phyloP scores from a whole-genome alignment of 2,797 vertebrate genomes.

The Characodon lateralis region DNA sequence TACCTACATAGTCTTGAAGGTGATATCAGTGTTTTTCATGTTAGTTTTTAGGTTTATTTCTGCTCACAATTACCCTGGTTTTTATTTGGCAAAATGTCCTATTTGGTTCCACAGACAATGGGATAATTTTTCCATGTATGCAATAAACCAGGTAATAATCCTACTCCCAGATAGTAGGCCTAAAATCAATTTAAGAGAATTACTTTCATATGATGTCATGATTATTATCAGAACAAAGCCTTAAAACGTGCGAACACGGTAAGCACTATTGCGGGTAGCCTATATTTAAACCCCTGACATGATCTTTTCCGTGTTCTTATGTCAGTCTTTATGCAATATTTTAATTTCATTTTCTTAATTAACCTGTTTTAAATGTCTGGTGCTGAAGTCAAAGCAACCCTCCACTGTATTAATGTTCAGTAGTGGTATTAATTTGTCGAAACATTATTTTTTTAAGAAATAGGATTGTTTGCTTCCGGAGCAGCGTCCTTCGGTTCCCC shows the following conservation, averaged over 20 bases:
- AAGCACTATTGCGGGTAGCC: not conserved
- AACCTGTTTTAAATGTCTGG: not conserved
- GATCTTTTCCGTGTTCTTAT: too few relatives aligned
- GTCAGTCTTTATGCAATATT: too few relatives aligned
- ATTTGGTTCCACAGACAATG: not conserved
- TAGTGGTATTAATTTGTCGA: not conserved
- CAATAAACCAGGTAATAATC: too few relatives aligned
- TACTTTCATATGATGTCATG: too few relatives aligned
- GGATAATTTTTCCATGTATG: not conserved
- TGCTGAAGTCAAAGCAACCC: not conserved
- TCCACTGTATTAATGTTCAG: not conserved
- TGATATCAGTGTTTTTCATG: not conserved
- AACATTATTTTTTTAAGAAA: not conserved
- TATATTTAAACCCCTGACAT: too few relatives aligned
- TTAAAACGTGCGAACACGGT: not conserved
- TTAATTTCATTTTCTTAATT: not conserved
- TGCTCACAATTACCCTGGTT: not conserved
- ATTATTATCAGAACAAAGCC: not conserved
- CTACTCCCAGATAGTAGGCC: too few relatives aligned
- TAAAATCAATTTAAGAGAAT: too few relatives aligned
- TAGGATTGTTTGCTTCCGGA: slow-evolving; percentile 76
- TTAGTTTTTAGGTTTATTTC: not conserved
- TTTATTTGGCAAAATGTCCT: not conserved
- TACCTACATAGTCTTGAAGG: not conserved
- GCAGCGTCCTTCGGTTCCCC: slow-evolving; percentile 62